phyloP scores from a whole-genome alignment of 2,113 vertebrate species.

The Pangasianodon hypophthalmus region DNA sequence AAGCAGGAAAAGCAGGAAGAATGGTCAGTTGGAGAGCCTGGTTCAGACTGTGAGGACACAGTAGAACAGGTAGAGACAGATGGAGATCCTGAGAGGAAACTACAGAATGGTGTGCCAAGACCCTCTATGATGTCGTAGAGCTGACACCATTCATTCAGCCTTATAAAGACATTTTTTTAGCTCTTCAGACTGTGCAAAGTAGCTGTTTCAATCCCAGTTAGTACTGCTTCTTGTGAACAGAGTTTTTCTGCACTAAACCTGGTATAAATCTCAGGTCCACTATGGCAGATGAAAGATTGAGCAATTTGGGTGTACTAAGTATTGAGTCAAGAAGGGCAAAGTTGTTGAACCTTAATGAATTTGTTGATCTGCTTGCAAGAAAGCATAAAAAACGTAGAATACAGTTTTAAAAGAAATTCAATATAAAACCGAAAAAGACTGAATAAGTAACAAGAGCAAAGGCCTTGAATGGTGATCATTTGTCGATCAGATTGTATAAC shows the following conservation, averaged over 20 bases:
- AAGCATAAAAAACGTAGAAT: not conserved
- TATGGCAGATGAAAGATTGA: not conserved
- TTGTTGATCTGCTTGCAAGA: not conserved
- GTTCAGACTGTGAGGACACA: not conserved
- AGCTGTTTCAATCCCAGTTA: not conserved
- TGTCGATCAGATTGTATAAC: too few species aligned
- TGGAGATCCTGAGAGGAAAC: not conserved
- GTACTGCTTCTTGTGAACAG: not conserved
- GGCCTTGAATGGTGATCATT: too few species aligned
- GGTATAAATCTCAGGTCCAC: not conserved
- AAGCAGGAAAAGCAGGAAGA: not conserved
- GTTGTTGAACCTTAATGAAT: not conserved
- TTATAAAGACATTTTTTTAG: not conserved
- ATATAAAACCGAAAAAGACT: not conserved
- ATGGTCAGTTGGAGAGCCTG: not conserved
- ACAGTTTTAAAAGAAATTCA: not conserved
- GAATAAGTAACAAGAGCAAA: too few species aligned
- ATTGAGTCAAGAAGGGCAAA: not conserved
- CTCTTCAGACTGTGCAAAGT: not conserved
- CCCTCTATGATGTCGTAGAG: not conserved
- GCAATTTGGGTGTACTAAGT: not conserved
- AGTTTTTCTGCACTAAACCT: not conserved
- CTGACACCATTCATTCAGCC: not conserved
- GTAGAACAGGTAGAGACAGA: not conserved
- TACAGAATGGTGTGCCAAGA: not conserved